Conservation (phyloP, 1,140 invertebrate species). For the Drosophila subpulchrella region DNA sequence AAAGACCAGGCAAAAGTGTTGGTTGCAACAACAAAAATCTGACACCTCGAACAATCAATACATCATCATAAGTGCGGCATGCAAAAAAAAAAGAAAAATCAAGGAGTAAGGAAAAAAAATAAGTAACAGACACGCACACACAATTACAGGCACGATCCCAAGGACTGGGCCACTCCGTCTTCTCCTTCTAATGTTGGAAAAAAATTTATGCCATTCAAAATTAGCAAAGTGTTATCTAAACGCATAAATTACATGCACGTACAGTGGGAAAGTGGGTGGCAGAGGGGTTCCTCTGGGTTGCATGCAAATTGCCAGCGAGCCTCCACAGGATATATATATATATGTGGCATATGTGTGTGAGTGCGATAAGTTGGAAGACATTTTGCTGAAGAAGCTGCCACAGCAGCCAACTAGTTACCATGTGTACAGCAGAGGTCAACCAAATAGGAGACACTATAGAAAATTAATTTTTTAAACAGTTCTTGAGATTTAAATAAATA, state of each 20-base stretch:
- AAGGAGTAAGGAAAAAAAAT: conserved; percentile 36
- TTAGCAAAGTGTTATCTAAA: conserved; percentile 83
- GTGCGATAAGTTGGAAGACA: conserved; percentile 78
- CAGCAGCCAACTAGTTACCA: conserved; percentile 69
- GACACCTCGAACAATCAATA: conserved; percentile 82
- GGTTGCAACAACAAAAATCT: conserved; percentile 69
- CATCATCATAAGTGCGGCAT: conserved; percentile 79
- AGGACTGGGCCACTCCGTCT: conserved; percentile 42
- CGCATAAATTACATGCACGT: conserved; percentile 83
- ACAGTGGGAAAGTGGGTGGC: conserved; percentile 51
- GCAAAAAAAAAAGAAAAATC: conserved; percentile 45
- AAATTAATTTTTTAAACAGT: background rate
- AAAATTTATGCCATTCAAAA: conserved; percentile 83
- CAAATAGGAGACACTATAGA: background rate
- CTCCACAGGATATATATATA: conserved; percentile 30
- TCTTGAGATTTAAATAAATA: background rate
- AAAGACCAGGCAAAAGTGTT: conserved; percentile 16
- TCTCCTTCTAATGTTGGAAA: conserved; percentile 55
- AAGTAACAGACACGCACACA: conserved; percentile 69
- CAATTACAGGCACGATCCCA: conserved; percentile 68
- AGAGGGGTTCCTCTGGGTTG: conserved; percentile 29
- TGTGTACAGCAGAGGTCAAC: background rate
- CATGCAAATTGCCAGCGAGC: conserved; percentile 71
- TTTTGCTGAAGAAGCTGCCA: conserved; percentile 79
- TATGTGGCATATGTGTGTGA: conserved; percentile 17